phyloP scores from a whole-genome alignment of 2,797 vertebrate genomes.

The Sebastes flavidus region DNA sequence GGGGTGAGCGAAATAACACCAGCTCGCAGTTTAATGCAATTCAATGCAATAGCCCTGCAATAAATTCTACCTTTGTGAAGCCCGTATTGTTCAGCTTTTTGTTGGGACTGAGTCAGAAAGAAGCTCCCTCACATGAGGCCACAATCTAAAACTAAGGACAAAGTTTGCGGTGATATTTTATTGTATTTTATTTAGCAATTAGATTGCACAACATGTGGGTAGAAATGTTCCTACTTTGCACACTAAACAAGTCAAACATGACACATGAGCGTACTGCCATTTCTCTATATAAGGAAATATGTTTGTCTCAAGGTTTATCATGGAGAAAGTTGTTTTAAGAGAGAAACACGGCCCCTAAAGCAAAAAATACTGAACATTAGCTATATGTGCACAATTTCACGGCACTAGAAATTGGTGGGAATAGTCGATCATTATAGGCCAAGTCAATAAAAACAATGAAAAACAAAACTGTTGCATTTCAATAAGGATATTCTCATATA shows the following conservation, averaged over 20 bases:
- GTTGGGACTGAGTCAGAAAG: background rate
- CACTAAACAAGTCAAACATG: too few species aligned
- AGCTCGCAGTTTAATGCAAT: constrained; percentile 25
- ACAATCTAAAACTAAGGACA: background rate
- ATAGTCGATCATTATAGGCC: background rate
- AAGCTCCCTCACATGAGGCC: background rate
- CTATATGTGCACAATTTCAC: background rate
- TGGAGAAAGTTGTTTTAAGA: background rate
- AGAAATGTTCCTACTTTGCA: too few species aligned
- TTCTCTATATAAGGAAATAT: background rate
- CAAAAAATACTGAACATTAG: background rate
- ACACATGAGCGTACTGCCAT: background rate
- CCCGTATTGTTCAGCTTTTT: background rate
- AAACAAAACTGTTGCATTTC: background rate
- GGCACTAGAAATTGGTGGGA: background rate
- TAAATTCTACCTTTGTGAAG: constrained; percentile 8
- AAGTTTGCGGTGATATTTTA: too few species aligned
- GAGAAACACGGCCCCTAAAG: background rate
- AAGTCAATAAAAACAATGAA: background rate
- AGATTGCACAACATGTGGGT: too few species aligned
- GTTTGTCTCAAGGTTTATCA: background rate
- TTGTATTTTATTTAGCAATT: background rate
- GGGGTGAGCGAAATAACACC: constrained; percentile 22
- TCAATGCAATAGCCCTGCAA: constrained; percentile 30
- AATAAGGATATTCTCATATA: background rate